Evolutionary conservation across 2,113 vertebrate species (phyloP), one percentile per base, ranked within the genome.

Genomic region (Morone chrysops): DNA sequence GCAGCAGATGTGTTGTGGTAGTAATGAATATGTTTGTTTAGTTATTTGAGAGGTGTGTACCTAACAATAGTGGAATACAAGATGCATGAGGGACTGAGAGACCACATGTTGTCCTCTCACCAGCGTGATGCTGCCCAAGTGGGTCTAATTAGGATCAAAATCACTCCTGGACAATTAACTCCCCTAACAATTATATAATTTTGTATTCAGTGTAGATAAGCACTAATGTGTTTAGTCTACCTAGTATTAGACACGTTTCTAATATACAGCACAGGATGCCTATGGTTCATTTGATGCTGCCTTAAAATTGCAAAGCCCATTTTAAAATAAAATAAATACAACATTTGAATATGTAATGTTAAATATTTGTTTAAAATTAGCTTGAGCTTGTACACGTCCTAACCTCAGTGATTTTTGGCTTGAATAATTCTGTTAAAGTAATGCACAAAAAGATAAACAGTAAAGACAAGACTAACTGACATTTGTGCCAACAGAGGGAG

Each of bases 141-240:
- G 81, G 59, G 10, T 78, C 78, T 83, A 63, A 91, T 92, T 85
- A 85, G 31, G 31, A 78, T 74, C 68, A 78, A 60, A 86, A 87
- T 70, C 67, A 61, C 65, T 81, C 48, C 61, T 20, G 22, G 31
- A 1, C 31, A 3, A 31, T 31, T 31, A 31, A 31, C 31, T 31
- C 31, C 31, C 31, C 1, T 31, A 62, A 63, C 63, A 85, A 83
- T 83, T 73, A 25, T n/a, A 12, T 50, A 40, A 4, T 0, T 22
- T 77, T 81, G 9, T 69, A 66, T 84, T 68, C 20, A 56, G 31
- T 31, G 31, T 31, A 31, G 31, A 31, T 6, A 75, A 13, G 17
- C n/a, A 20, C 11, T 25, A 54, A 51, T 56, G 31, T 60, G 41
- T 77, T 70, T 56, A 31, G 51, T 4, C 47, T 43, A 25, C 17